Conservation (phyloP, 2,113 vertebrate genomes). For the Sphyrna mokarran region DNA sequence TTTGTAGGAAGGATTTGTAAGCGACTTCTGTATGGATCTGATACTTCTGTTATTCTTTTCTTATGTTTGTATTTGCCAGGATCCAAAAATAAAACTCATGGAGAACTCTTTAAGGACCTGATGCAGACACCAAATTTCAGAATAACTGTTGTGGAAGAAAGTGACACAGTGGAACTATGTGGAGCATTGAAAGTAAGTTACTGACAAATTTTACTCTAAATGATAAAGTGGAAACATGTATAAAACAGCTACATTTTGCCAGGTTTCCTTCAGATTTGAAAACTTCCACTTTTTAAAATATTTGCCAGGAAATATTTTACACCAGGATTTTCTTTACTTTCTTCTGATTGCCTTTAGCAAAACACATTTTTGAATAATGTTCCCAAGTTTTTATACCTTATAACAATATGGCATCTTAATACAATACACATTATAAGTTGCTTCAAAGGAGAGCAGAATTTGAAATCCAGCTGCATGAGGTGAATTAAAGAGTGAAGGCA, state of each 20-base stretch:
- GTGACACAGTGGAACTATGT: slow-evolving; percentile 73
- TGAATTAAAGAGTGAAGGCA: not conserved
- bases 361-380: not conserved
- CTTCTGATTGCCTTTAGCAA: not conserved
- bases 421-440: not conserved
- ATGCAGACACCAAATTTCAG: slow-evolving; percentile 76
- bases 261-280: not conserved
- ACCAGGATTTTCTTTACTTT: not conserved
- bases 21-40: not conserved
- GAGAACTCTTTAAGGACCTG: slow-evolving; percentile 69
- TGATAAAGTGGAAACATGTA: not conserved
- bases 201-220: not conserved
- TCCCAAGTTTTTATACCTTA: not conserved
- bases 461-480: not conserved
- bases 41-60: slow-evolving; percentile 24
- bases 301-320: not conserved
- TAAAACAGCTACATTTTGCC: not conserved
- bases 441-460: not conserved
- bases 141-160: slow-evolving; percentile 66
- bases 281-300: not conserved
- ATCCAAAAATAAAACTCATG: slow-evolving; percentile 58
- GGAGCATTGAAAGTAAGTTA: slow-evolving; percentile 71
- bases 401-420: not conserved
- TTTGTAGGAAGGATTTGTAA: no score
- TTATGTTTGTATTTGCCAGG: slow-evolving; percentile 47